Evolutionary conservation across 92 coral and sea anemone species (phyloP).

Genomic region (Phymanthus crucifer): DNA sequence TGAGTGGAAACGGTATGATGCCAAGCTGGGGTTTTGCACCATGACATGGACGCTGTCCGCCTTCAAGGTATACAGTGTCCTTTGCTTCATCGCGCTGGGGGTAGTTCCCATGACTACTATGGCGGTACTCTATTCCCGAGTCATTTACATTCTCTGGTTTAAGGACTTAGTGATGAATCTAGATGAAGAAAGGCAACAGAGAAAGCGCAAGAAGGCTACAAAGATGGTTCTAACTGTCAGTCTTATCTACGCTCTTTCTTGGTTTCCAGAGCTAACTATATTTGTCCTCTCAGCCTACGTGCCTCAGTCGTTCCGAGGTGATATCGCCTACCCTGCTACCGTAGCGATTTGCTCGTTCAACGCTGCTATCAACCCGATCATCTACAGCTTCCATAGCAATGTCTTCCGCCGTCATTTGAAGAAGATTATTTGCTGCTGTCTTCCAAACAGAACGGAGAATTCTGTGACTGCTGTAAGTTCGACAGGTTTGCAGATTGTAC

Average conservation of each 20-base stretch:
- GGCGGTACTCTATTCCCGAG: conserved; percentile 33
- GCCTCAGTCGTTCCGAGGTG: conserved; percentile 27
- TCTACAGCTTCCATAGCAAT: conserved; percentile 65
- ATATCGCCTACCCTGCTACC: conserved; percentile 45
- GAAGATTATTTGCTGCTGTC: conserved; percentile 19
- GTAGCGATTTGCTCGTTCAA: conserved; percentile 53
- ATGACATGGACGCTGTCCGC: conserved; percentile 24
- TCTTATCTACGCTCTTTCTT: conserved; percentile 25
- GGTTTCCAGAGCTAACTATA: conserved; percentile 53
- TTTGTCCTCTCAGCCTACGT: conserved; percentile 38
- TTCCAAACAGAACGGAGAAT: neutral
- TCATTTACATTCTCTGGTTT: conserved; percentile 37
- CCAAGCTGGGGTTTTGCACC: conserved; percentile 18
- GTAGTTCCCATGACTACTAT: conserved; percentile 31
- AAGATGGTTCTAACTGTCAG: conserved; percentile 56
- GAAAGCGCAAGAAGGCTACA: conserved; percentile 36
- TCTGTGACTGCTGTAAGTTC: neutral
- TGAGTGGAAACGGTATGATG: conserved; percentile 30
- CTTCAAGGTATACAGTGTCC: conserved; percentile 37
- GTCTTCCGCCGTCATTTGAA: conserved; percentile 45
- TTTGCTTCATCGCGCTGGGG: conserved; percentile 35
- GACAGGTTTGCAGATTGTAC: neutral
- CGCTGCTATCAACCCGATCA: conserved; percentile 67
- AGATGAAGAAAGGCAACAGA: conserved; percentile 11
- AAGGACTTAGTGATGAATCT: conserved; percentile 8